Base-by-base conservation (phyloP, 1,140 invertebrate species). In the Plodia interpunctella region DNA sequence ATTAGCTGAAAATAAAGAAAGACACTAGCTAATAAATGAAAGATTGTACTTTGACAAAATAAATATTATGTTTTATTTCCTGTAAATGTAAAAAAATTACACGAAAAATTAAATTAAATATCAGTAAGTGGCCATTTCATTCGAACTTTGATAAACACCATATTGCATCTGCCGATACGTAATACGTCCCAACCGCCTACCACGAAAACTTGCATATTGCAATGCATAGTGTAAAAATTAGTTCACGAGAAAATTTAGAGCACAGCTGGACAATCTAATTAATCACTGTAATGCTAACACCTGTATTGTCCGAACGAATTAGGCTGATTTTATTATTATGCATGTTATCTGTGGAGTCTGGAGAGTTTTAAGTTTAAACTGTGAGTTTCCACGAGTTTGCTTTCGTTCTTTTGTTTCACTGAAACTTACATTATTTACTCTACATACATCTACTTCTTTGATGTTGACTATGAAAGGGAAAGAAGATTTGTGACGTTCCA, bases 201-300 rank as follows among this genome's bases (percentile, higher is more conserved):
- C 71, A 72, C 71, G 51, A 72, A 58, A 59, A 64, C 54, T 65
- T 74, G 74, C 78, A 76, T 73, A 67, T 65, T 63, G 71, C 68
- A 74, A 66, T 65, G 71, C 68, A 76, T 78, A 80, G 73, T 63
- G 53, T 66, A 64, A 68, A n/a, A 44, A 5, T 70, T 74, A 74
- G 70, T 59, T 62, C 76, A 77, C 76, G 65, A 74, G 64, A 0
- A 51, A 51, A 18, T n/a, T 25, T n/a, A 13, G 65, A 72, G 81
- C 81, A 84, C 81, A 75, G 76, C 72, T 72, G 69, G 70, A 75
- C 62, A 60, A 68, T n/a, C n/a, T n/a, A n/a, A n/a, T n/a, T 74
- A 71, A 72, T 68, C 67, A 76, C 69, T 66, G 66, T 74, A 64
- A 70, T 70, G 76, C 74, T 68, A 66, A 51, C 30, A 64, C 67